Evolutionary conservation across 1,140 invertebrate species (phyloP), one percentile per base, ranked within the genome.

Genomic region (Episyrphus balteatus): DNA sequence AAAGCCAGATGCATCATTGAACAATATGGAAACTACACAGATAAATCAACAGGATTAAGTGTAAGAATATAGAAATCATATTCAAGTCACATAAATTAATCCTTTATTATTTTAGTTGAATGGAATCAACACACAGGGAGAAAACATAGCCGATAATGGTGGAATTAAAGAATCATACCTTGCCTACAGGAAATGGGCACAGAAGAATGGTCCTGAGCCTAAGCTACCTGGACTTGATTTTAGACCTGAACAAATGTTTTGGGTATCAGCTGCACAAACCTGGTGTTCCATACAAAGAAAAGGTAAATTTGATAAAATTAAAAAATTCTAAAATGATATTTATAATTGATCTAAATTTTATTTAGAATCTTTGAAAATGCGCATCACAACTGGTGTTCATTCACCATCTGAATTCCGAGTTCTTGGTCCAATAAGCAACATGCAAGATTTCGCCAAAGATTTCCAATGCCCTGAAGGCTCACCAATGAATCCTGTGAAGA

Each of bases 61-160:
- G 85, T 88, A 72, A 70, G 62, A 51, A 15, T 8, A 2, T 19
- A 5, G 9, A 30, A 19, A n/a, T 34, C 15, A 5, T 34, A n/a
- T 42, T 30, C 40, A 21, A 5, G 12, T 5, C 3, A 5, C 12
- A 21, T 2, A 36, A 6, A 9, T 32, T 55, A 31, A 18, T 11
- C 6, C 12, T 51, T 13, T 17, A 26, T 54, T 44, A 61, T 68
- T 69, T 14, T 56, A 90, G 86, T 54, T 91, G 21, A 93, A 93
- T 55, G 86, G 87, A 34, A 82, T 88, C 26, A 88, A 89, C 51
- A 90, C 88, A 1, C 86, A 92, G 70, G 86, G 82, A n/a, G 90
- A 94, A 60, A 93, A 93, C 61, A 89, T 93, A 40, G 90, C 91
- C 0, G 89, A 93, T 62, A 92, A 92, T 62, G 88, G 87, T 15